Evolutionary conservation across 2,888 invertebrate species (phyloP), one percentile per base, ranked within the genome.

Genomic region (Ormyrus nitidulus): DNA sequence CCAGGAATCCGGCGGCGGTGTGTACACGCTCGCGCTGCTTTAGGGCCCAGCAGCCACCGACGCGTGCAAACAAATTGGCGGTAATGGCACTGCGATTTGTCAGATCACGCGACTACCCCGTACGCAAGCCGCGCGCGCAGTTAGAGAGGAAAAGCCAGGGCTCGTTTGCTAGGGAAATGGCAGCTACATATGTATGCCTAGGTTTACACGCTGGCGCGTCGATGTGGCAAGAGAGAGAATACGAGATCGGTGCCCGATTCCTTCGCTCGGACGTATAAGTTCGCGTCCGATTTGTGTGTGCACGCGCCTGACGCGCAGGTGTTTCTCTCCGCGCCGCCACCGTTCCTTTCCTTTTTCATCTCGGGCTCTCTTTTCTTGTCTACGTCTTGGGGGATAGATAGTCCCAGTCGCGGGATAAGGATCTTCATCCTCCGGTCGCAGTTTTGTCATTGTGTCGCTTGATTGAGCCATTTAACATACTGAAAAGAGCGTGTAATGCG

Each of bases 81-180:
- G 86, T 88, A 88, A 89, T 88, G 88, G 88, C 86, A 86, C 86
- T 84, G 87, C 87, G 88, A 89, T 89, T 88, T 89, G 88, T 89
- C 88, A 87, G 87, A 87, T 87, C 2, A 34, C 84, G 86, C 34
- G 5, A 11, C 11, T 2, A 5, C 48, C 13, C 11, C 13, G 9
- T 8, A 48, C 34, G 34, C 34, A 4, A 34, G 34, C 34, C 34
- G 34, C 34, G 34, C 34, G 34, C 34, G 34, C 34, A 34, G 34
- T 34, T 34, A 48, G 56, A 34, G 48, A 11, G 46, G 19, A 8
- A 34, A 11, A 34, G 65, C 51, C 48, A 48, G 19, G 34, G 46
- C 34, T 69, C 9, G 48, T 70, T 13, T n/a, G 49, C 7, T 11
- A 44, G 5, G 64, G 7, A 48, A 34, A 34, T 34, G 34, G 34